Evolutionary conservation across 1,140 invertebrate genomes (phyloP).

Genomic region (Sminthurinus signatus): DNA sequence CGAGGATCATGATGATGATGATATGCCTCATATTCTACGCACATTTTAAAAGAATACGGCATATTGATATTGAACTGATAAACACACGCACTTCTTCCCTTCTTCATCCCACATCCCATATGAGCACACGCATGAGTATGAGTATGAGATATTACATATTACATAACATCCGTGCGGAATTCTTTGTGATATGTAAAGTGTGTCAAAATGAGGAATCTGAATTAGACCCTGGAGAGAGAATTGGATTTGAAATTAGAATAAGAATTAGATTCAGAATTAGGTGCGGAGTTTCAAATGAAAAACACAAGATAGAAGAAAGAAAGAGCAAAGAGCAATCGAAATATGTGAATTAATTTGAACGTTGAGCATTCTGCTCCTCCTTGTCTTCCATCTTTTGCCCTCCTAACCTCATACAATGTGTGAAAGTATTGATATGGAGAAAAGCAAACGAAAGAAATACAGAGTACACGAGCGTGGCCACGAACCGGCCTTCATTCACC

Average conservation of each 20-base stretch:
- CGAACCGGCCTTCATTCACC: neutral
- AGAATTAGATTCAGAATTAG: neutral
- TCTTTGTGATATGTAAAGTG: too few relatives aligned
- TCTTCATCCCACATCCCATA: too few relatives aligned
- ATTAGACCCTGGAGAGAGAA: neutral
- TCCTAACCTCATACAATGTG: conserved; percentile 9
- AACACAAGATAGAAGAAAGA: neutral
- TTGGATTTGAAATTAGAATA: neutral
- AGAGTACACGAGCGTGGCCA: neutral
- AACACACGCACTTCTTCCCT: too few relatives aligned
- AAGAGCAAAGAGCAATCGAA: neutral
- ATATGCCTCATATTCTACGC: too few relatives aligned
- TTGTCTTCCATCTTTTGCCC: neutral
- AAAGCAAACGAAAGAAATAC: neutral
- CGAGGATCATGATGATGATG: too few relatives aligned
- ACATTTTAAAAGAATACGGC: too few relatives aligned
- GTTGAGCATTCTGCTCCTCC: neutral
- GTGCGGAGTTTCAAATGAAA: neutral
- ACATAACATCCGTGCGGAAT: neutral
- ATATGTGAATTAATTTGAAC: conserved; percentile 10
- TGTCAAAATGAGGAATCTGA: neutral
- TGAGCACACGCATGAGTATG: neutral
- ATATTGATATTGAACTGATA: too few relatives aligned
- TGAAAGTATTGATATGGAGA: neutral
- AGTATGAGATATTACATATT: neutral